These are phyloP conservation scores for Andrena praecox DNA, from an alignment of 2,888 invertebrate genomes.

Conservation along the genomic window DNA sequence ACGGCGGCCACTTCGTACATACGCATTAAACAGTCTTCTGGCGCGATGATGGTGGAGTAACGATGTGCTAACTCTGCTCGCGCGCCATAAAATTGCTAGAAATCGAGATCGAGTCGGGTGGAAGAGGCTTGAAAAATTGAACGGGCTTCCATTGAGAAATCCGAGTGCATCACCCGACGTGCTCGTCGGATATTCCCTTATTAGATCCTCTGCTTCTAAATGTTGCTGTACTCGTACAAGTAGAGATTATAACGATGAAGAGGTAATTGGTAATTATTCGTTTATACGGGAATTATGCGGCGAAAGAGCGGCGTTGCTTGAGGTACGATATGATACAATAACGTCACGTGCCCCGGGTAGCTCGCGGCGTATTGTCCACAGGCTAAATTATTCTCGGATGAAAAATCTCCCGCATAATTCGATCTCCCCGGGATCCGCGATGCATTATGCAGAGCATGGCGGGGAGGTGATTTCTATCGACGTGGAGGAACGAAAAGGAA, in stretches of 20 bases:
- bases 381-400: constrained; percentile 2
- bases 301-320: neutral
- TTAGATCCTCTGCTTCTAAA: neutral
- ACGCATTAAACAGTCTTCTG: too few species aligned
- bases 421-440: neutral
- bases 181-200: too few species aligned
- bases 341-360: neutral
- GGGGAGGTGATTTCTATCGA: neutral
- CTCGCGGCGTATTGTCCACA: neutral
- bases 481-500: neutral
- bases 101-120: too few species aligned
- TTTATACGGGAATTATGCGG: neutral
- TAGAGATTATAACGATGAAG: neutral
- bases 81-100: too few species aligned
- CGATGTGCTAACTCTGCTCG: too few species aligned
- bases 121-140: too few species aligned
- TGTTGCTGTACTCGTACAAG: neutral
- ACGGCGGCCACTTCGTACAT: too few species aligned
- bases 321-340: neutral
- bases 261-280: neutral
- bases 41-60: too few species aligned
- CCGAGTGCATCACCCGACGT: too few species aligned
- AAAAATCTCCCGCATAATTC: constrained; percentile 40
- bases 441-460: constrained; percentile 28
- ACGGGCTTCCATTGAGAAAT: too few species aligned